Base-by-base conservation (phyloP, 1,140 invertebrate genomes). In the Drosophila kanapiae region DNA sequence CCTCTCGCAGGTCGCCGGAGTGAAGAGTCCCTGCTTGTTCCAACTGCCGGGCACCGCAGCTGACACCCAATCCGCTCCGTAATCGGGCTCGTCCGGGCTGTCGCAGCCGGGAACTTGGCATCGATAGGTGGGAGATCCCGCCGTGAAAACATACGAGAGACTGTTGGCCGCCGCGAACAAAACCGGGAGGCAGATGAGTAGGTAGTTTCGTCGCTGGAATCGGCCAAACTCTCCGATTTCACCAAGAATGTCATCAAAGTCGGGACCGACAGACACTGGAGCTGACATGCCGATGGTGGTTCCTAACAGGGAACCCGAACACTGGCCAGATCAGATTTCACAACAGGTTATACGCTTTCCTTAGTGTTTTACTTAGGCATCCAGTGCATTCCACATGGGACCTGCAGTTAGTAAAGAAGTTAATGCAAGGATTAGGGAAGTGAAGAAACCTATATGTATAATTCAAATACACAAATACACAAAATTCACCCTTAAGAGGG, bases 121-220 rank as follows among this genome's bases (percentile, higher is more conserved):
- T 80, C 94, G 94, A 64, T 65, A 93, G 75, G 88, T 83, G 9
- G 94, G 94, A 18, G 93, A 91, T 61, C 94, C 94, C 23, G 94
- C 94, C 6, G 94, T 95, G 80, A 95, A 95, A 8, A 95, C 94
- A 80, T 95, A 95, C 14, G 94, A 94, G 11, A 95, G 91, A 91
- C 94, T 95, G 75, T 95, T 95, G 9, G 94, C 94, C 10, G 94
- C 94, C 16, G 88, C 93, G 78, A 95, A 94, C 40, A 95, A 83
- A 23, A 95, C 94, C 9, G 94, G 94, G 31, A 95, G 74, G 82
- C 94, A 95, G 11, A 95, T 92, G n/a, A 95, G 86, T 27, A 94
- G 60, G 71, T 95, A 95, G 40, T 93, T 94, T 9, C 85, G 92
- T 43, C 94, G 93, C 87, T 95, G 95, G 80, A 94, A 95, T 16